Conservation (phyloP, 1,140 invertebrate species). For the Ceratoteleas bidentatus region DNA sequence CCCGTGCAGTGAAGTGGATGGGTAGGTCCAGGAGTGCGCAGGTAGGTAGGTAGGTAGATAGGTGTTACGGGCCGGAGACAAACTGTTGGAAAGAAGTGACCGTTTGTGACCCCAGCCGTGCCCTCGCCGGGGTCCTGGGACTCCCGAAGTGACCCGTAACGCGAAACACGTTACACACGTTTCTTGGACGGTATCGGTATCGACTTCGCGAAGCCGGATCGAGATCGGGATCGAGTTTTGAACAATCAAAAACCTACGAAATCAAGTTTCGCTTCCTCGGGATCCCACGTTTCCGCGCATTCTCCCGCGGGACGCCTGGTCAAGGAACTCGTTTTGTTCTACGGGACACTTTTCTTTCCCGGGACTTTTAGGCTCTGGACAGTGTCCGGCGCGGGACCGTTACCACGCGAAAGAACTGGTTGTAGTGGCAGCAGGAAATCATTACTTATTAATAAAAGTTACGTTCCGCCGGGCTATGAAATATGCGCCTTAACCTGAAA, state of each 20-base stretch:
- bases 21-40: constrained; percentile 44
- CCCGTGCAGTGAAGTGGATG: constrained; percentile 29
- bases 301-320: constrained; percentile 56
- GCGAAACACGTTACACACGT: constrained; percentile 76
- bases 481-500: constrained; percentile 16
- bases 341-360: constrained; percentile 63
- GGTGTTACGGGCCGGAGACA: constrained; percentile 55
- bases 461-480: constrained; percentile 31
- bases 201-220: constrained; percentile 51
- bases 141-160: constrained; percentile 71
- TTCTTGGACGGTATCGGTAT: constrained; percentile 59
- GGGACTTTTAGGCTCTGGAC: constrained; percentile 67
- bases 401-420: constrained; percentile 58
- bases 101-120: constrained; percentile 73
- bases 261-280: constrained; percentile 68
- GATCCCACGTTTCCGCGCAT: constrained; percentile 53
- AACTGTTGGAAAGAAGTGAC: constrained; percentile 70
- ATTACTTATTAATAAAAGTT: constrained; percentile 65
- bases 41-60: constrained; percentile 44
- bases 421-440: constrained; percentile 52
- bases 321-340: constrained; percentile 58
- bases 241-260: constrained; percentile 65
- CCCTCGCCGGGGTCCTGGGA: constrained; percentile 68
- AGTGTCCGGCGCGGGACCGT: constrained; percentile 63
- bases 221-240: constrained; percentile 68